A percentile compares a stretch with the other conserved stretches of the same genome.
Conservation (phyloP, 2,888 invertebrate genomes). For the Disparrhopalites patrizii region DNA sequence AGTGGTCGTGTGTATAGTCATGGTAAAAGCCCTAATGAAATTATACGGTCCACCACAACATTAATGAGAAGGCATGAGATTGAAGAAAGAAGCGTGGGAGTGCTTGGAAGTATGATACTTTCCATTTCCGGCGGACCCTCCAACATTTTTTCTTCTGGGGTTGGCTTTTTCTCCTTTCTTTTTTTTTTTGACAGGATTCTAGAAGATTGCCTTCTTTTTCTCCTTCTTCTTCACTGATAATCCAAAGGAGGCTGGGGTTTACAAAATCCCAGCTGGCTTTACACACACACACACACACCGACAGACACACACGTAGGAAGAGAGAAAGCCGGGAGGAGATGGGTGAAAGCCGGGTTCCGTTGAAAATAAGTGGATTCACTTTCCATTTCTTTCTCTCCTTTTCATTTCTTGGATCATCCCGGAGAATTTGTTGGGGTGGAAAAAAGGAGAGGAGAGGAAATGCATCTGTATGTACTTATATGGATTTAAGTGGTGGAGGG, state of each 20-base stretch:
- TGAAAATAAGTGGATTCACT: slow-evolving; percentile 24
- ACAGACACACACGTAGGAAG: too few relatives aligned
- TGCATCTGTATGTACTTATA: too few relatives aligned
- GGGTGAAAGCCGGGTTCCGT: background rate
- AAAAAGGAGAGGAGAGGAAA: too few relatives aligned
- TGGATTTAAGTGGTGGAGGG: too few relatives aligned
- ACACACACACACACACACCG: background rate
- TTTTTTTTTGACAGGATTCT: too few relatives aligned
- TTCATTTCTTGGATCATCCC: slow-evolving; percentile 14
- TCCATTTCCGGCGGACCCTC: background rate
- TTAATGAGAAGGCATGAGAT: slow-evolving; percentile 5
- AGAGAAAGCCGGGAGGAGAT: background rate
- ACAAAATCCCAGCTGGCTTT: slow-evolving; percentile 26
- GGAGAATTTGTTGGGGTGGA: too few relatives aligned
- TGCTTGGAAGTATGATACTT: background rate
- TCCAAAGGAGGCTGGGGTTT: slow-evolving; percentile 9
- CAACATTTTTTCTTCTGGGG: too few relatives aligned
- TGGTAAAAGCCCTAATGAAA: background rate
- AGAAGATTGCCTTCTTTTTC: background rate
- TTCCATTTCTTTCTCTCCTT: slow-evolving; percentile 20
- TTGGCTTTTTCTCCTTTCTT: too few relatives aligned
- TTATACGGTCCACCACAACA: background rate
- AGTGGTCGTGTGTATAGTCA: background rate
- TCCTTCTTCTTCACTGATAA: slow-evolving; percentile 5
- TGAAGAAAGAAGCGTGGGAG: background rate